These are phyloP conservation scores for Porphyrio hochstetteri DNA, from an alignment of 2,113 vertebrate species.

Conservation along the genomic window DNA sequence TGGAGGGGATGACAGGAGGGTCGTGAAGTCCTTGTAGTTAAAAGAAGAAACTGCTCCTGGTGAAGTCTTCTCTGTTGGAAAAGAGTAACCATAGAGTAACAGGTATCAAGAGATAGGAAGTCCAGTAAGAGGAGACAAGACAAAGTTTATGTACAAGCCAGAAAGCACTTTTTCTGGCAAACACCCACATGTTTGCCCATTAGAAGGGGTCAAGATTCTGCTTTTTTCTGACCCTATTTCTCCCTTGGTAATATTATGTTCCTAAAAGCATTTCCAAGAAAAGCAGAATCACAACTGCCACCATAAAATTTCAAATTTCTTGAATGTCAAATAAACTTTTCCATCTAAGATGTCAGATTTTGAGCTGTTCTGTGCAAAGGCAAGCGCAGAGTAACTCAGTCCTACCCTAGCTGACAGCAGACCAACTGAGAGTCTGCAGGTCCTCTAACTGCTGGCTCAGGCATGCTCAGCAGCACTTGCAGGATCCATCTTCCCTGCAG, in stretches of 20 bases:
- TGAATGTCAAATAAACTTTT: not conserved
- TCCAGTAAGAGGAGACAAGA: not conserved
- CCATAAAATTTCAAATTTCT: not conserved
- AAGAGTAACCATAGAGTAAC: not conserved
- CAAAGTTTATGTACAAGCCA: not conserved
- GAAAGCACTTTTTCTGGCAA: not conserved
- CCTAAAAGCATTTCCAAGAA: not conserved
- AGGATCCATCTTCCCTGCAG: rapidly evolving
- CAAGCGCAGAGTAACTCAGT: not conserved
- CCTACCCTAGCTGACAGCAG: not conserved
- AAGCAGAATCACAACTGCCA: not conserved
- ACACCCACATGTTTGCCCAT: not conserved
- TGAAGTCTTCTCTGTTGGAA: not conserved
- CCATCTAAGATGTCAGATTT: not conserved
- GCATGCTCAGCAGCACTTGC: rapidly evolving
- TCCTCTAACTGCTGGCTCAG: not conserved
- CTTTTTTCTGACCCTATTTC: not conserved
- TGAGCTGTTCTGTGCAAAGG: not conserved
- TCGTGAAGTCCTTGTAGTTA: not conserved
- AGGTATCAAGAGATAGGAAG: not conserved
- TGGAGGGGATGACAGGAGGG: rapidly evolving
- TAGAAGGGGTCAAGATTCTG: not conserved
- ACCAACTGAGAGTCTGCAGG: not conserved
- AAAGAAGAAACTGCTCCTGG: not conserved
- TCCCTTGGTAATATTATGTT: not conserved